A percentile compares a stretch with the other conserved stretches of the same genome.
Evolutionary conservation across 2,797 vertebrate genomes (phyloP).

Genomic region (Selene dorsalis): DNA sequence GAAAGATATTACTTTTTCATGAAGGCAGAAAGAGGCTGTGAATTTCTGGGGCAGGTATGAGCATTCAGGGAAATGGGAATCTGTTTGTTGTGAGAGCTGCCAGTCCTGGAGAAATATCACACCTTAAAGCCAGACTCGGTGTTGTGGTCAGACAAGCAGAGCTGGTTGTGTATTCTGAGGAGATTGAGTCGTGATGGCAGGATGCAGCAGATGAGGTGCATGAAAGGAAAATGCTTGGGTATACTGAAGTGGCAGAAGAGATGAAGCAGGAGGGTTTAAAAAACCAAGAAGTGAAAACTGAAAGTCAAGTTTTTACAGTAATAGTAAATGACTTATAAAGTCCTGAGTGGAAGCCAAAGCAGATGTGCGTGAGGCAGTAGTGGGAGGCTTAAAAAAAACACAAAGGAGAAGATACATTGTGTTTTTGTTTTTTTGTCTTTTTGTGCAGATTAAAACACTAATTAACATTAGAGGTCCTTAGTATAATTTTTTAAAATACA

Average conservation of each 20-base stretch:
- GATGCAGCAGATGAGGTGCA: slow-evolving; percentile 33
- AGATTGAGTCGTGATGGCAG: slow-evolving; percentile 28
- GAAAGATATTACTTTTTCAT: slow-evolving; percentile 35
- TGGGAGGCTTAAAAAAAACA: background rate
- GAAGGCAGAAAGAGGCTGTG: slow-evolving; percentile 21
- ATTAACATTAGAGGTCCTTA: background rate
- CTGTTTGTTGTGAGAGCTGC: slow-evolving; percentile 23
- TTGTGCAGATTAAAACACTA: background rate
- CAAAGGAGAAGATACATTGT: too few relatives aligned
- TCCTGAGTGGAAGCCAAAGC: slow-evolving; percentile 25
- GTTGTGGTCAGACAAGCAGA: slow-evolving; percentile 25
- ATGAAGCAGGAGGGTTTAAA: slow-evolving; percentile 31
- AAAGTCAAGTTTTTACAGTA: slow-evolving; percentile 29
- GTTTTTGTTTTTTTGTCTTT: too few relatives aligned
- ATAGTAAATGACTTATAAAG: slow-evolving; percentile 10
- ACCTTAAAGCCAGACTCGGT: slow-evolving; percentile 19
- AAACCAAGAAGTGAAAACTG: slow-evolving; percentile 12
- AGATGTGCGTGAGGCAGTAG: slow-evolving; percentile 17
- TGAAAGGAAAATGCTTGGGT: slow-evolving; percentile 45
- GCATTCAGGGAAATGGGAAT: slow-evolving; percentile 28
- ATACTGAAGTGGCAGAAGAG: slow-evolving; percentile 25
- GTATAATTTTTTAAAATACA: background rate
- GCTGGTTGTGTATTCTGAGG: slow-evolving; percentile 29
- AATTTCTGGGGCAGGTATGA: slow-evolving; percentile 17
- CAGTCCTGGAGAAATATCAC: slow-evolving; percentile 24